Evolutionary conservation across 2,888 invertebrate genomes (phyloP).

Genomic region (Campopleginae sp.): DNA sequence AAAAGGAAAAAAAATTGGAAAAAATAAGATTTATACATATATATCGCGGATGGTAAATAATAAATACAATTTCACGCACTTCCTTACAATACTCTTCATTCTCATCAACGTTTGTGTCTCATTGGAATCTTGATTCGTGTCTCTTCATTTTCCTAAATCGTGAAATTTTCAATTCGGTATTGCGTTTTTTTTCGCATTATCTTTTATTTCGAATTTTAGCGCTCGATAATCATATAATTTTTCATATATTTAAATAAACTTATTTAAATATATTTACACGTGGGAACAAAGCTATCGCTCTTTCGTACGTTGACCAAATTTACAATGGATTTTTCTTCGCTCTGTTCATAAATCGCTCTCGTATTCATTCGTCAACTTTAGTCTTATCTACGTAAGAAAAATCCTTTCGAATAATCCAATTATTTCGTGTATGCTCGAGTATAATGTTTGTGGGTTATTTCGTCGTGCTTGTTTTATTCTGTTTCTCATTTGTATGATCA

Average conservation of each 20-base stretch:
- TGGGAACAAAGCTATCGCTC: slow-evolving; percentile 48
- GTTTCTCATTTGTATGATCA: slow-evolving; percentile 13
- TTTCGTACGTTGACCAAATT: slow-evolving; percentile 51
- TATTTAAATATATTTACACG: slow-evolving; percentile 1
- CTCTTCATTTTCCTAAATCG: slow-evolving; percentile 2
- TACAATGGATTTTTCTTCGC: slow-evolving; percentile 30
- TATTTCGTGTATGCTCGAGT: slow-evolving; percentile 4
- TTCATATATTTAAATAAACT: slow-evolving; percentile 7
- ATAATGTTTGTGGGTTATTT: slow-evolving; percentile 8
- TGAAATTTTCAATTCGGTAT: slow-evolving; percentile 2
- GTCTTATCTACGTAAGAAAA: slow-evolving; percentile 46
- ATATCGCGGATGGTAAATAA: slow-evolving; percentile 67
- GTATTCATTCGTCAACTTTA: slow-evolving; percentile 46
- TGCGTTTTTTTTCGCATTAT: not conserved
- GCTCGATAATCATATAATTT: slow-evolving; percentile 39
- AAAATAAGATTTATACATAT: slow-evolving; percentile 58
- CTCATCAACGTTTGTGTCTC: not conserved
- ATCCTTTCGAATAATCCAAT: slow-evolving; percentile 32
- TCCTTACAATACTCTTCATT: slow-evolving; percentile 31
- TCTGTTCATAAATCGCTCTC: slow-evolving; percentile 41
- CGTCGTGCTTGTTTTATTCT: not conserved
- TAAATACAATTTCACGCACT: slow-evolving; percentile 67
- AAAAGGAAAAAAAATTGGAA: slow-evolving; percentile 45
- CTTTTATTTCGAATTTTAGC: not conserved
- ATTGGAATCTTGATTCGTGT: slow-evolving; percentile 1